These are phyloP conservation scores for Ptychodera flava DNA, from an alignment of 35 echinoderm and acorn worm species.

Conservation along the genomic window DNA sequence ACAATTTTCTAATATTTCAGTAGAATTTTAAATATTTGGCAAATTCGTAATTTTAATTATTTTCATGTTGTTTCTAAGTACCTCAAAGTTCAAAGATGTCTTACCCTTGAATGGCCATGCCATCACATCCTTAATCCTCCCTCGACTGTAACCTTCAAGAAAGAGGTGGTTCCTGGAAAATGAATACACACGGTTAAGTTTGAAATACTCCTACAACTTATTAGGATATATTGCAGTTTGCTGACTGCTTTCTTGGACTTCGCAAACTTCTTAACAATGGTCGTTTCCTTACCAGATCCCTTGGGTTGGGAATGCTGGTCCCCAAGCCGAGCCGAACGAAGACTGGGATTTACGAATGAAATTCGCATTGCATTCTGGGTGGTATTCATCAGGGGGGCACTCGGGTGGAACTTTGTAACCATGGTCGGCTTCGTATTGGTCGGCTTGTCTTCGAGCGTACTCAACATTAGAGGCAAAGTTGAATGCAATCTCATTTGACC, in stretches of 20 bases:
- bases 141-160: not conserved
- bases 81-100: not conserved
- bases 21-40: too few relatives aligned
- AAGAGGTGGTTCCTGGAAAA: not conserved
- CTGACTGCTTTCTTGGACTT: too few relatives aligned
- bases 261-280: too few relatives aligned
- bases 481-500: not conserved
- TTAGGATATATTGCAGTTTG: too few relatives aligned
- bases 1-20: too few relatives aligned
- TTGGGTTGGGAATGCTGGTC: not conserved
- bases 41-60: too few relatives aligned
- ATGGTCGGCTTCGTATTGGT: not conserved
- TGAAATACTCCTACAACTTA: too few relatives aligned
- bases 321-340: not conserved
- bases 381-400: not conserved
- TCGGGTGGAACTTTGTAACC: not conserved
- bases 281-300: not conserved
- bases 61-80: too few relatives aligned
- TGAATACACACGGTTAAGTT: too few relatives aligned
- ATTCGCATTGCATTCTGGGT: not conserved
- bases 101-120: not conserved
- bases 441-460: not conserved
- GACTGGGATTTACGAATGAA: not conserved
- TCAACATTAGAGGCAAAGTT: not conserved
- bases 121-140: not conserved